Conservation (phyloP, 2,888 invertebrate genomes). For the Limenitis camilla region DNA sequence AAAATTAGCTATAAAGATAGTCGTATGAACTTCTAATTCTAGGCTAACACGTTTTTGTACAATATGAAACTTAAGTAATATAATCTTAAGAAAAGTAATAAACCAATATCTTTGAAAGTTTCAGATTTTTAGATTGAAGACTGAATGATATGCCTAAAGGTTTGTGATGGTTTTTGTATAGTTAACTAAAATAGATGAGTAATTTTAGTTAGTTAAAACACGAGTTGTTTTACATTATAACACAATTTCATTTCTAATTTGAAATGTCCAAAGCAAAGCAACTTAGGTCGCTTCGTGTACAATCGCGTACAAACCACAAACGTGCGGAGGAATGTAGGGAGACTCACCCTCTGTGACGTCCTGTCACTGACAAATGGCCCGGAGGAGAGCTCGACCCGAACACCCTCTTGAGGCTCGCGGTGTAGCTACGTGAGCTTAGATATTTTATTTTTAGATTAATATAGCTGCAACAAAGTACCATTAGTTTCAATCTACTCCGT, state of each 20-base stretch:
- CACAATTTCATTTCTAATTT: neutral
- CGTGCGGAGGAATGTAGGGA: constrained; percentile 46
- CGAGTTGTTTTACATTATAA: neutral
- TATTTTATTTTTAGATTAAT: constrained; percentile 1
- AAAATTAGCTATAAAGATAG: neutral
- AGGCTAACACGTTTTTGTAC: constrained; percentile 35
- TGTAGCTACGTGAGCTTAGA: constrained; percentile 20
- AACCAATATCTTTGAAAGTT: neutral
- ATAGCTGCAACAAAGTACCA: too few species aligned
- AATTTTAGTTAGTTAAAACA: neutral
- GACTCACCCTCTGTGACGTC: constrained; percentile 49
- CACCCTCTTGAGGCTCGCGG: constrained; percentile 54
- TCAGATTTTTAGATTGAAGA: neutral
- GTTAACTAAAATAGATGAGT: too few species aligned
- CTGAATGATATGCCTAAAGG: neutral
- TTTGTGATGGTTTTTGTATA: neutral
- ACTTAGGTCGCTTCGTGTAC: constrained; percentile 39
- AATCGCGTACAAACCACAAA: constrained; percentile 53
- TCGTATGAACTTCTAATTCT: constrained; percentile 37
- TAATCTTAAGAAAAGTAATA: neutral
- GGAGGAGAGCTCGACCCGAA: constrained; percentile 66
- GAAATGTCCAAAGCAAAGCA: constrained; percentile 29
- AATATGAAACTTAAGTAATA: constrained; percentile 2
- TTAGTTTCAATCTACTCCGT: too few species aligned
- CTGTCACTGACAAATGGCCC: constrained; percentile 74